phyloP scores from a whole-genome alignment of 2,888 invertebrate species.

The Thereva nobilitata region DNA sequence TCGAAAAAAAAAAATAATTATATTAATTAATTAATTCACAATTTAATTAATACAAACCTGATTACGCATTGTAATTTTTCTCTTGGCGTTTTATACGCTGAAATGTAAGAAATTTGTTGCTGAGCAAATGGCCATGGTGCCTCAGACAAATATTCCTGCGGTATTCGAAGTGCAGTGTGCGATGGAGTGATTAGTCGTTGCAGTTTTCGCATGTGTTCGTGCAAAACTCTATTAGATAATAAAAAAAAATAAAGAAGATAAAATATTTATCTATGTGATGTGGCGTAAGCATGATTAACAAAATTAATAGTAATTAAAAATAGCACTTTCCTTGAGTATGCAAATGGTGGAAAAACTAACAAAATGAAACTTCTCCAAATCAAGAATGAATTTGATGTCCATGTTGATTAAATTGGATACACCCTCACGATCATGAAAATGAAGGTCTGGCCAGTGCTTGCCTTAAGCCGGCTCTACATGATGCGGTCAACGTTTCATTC shows the following conservation, averaged over 20 bases:
- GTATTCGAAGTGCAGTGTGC: slow-evolving; percentile 80
- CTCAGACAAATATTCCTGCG: slow-evolving; percentile 82
- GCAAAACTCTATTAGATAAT: slow-evolving; percentile 68
- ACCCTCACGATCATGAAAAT: too few species aligned
- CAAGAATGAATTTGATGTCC: too few species aligned
- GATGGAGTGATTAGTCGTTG: slow-evolving; percentile 74
- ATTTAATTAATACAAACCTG: slow-evolving; percentile 47
- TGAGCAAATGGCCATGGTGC: slow-evolving; percentile 97
- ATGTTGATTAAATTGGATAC: too few species aligned
- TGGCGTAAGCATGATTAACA: too few species aligned
- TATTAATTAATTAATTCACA: neutral
- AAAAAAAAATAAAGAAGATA: slow-evolving; percentile 23
- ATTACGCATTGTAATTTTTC: slow-evolving; percentile 70
- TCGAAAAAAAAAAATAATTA: neutral
- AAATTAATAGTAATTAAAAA: too few species aligned
- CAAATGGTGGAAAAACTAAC: neutral
- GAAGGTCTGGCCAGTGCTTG: too few species aligned
- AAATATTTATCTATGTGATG: neutral
- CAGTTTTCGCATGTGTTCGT: slow-evolving; percentile 86
- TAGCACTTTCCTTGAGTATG: neutral
- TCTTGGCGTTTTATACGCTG: slow-evolving; percentile 86
- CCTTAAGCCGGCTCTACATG: too few species aligned
- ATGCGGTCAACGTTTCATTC: too few species aligned
- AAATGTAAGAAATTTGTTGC: slow-evolving; percentile 82
- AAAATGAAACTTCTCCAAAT: neutral